Percentiles rank a stretch among this genome's conserved stretches.
Evolutionary conservation across 2,113 vertebrate species (phyloP).

Genomic region (Chunga burmeisteri): DNA sequence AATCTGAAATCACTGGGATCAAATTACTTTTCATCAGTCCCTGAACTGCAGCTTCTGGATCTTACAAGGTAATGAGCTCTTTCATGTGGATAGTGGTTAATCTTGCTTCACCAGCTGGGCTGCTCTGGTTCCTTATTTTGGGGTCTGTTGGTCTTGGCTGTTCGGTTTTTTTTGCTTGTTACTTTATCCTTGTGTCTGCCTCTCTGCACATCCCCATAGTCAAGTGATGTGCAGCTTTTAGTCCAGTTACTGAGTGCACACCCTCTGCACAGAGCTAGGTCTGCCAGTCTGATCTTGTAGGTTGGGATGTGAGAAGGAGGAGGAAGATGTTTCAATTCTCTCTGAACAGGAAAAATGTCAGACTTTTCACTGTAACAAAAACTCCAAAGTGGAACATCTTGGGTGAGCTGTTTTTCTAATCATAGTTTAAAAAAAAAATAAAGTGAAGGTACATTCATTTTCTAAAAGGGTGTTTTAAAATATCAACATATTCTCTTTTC

Average conservation of each 20-base stretch:
- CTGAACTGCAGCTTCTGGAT: slow-evolving; percentile 71
- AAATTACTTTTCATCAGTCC: slow-evolving; percentile 64
- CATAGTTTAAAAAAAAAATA: not conserved
- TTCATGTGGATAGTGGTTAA: not conserved
- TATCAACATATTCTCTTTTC: slow-evolving; percentile 26
- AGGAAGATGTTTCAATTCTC: slow-evolving; percentile 3
- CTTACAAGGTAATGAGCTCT: slow-evolving; percentile 72
- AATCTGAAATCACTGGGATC: slow-evolving; percentile 47
- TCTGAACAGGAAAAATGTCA: slow-evolving; percentile 23
- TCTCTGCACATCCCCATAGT: not conserved
- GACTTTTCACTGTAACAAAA: slow-evolving; percentile 20
- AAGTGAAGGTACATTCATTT: not conserved
- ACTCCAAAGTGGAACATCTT: slow-evolving; percentile 1
- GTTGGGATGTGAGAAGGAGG: not conserved
- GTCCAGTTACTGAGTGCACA: not conserved
- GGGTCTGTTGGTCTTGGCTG: not conserved
- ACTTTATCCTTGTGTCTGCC: not conserved
- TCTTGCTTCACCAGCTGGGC: not conserved
- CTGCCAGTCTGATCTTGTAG: not conserved
- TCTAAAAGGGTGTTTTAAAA: slow-evolving; percentile 38
- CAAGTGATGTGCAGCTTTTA: not conserved
- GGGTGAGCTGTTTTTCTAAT: slow-evolving; percentile 33
- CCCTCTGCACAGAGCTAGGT: not conserved
- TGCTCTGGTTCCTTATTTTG: not conserved
- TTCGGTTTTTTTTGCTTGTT: not conserved